A percentile compares a stretch with the other conserved stretches of the same genome.
Evolutionary conservation across 2,888 invertebrate genomes (phyloP).

Genomic region (Netelia inedita): DNA sequence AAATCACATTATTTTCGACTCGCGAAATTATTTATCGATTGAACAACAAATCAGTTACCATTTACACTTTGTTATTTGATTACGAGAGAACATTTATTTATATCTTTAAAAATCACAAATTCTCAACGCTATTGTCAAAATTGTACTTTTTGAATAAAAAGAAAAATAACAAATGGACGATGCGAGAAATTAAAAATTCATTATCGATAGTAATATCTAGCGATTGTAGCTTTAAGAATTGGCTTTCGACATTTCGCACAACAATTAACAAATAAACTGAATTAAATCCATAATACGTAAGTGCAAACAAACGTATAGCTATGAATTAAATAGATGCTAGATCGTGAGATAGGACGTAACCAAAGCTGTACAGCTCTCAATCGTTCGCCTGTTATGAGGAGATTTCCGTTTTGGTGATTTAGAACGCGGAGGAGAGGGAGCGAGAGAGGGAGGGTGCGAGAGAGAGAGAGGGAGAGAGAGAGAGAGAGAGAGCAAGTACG

Average conservation of each 20-base stretch:
- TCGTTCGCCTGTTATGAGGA: conserved; percentile 57
- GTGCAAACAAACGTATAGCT: not conserved
- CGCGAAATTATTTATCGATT: no score
- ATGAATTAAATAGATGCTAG: conserved; percentile 8
- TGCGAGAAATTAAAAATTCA: not conserved
- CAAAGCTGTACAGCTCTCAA: conserved; percentile 45
- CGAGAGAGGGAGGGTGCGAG: conserved; percentile 54
- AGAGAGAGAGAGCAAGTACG: conserved; percentile 57
- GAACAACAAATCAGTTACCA: no score
- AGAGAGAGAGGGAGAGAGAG: conserved; percentile 26
- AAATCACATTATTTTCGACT: no score
- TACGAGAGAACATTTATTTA: no score
- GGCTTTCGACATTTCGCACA: not conserved
- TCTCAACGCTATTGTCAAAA: no score
- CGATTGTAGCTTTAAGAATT: conserved; percentile 17
- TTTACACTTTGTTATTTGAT: no score
- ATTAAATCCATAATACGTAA: conserved; percentile 39
- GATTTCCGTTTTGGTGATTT: conserved; percentile 60
- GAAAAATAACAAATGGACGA: no score
- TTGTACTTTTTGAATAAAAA: no score
- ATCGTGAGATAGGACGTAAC: not conserved
- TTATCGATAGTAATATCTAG: not conserved
- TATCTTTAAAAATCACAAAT: no score
- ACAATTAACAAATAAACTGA: conserved; percentile 17
- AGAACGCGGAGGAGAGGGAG: conserved; percentile 28